phyloP scores from a whole-genome alignment of 2,113 vertebrate genomes.

The Lota lota region DNA sequence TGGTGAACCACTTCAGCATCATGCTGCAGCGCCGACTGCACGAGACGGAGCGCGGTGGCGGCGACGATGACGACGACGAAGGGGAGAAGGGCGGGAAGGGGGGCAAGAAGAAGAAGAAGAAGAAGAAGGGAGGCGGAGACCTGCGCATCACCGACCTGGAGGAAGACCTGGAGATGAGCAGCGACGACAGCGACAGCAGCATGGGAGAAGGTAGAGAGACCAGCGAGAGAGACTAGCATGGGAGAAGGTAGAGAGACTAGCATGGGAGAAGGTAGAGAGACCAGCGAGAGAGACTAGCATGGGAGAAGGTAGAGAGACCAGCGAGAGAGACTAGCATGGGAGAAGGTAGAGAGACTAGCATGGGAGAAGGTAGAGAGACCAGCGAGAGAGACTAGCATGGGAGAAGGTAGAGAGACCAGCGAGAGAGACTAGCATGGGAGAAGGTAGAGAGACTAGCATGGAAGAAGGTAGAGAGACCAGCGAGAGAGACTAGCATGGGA shows the following conservation, averaged over 20 bases:
- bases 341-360: constrained; percentile 1
- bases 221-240: background rate
- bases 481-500: no score
- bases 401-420: constrained; percentile 23
- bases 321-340: constrained; percentile 38
- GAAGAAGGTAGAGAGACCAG: background rate
- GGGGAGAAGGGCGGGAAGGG: constrained; percentile 68
- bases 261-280: no score
- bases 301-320: no score
- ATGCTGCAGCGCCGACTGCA: constrained; percentile 90
- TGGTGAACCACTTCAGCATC: constrained; percentile 94
- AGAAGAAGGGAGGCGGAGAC: constrained; percentile 63
- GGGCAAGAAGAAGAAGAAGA: constrained; percentile 77
- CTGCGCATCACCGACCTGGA: constrained; percentile 89
- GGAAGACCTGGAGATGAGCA: constrained; percentile 88
- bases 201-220: constrained; percentile 75
- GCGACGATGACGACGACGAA: constrained; percentile 81
- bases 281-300: no score
- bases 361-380: constrained; percentile 65
- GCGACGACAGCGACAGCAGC: constrained; percentile 82
- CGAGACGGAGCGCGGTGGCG: constrained; percentile 80
- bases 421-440: no score
- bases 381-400: no score
- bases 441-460: constrained; percentile 64
- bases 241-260: no score